These are phyloP conservation scores for Mycalesis mineus DNA, from an alignment of 2,888 invertebrate species.

Conservation along the genomic window DNA sequence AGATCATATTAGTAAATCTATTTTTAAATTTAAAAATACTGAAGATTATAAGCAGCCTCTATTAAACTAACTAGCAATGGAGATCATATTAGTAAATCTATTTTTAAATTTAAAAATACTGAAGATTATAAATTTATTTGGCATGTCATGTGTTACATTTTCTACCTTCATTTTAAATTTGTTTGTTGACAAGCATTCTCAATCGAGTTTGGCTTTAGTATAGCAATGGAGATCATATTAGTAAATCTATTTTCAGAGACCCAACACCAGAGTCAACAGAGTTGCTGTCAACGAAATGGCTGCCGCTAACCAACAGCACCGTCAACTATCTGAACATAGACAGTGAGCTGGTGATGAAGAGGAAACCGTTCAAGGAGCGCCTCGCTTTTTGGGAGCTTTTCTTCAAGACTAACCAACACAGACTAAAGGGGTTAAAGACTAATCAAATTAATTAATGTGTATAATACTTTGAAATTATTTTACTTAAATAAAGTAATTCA, in stretches of 20 bases:
- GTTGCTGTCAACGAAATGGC: conserved; percentile 45
- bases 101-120: too few species aligned
- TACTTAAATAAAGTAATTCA: too few species aligned
- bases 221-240: background rate
- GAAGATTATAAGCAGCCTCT: too few species aligned
- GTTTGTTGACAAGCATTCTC: too few species aligned
- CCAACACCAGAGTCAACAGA: conserved; percentile 45
- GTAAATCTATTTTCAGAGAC: conserved; percentile 29
- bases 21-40: too few species aligned
- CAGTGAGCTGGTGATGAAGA: conserved; percentile 32
- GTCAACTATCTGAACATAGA: conserved; percentile 41
- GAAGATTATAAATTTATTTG: too few species aligned
- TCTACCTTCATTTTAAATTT: too few species aligned
- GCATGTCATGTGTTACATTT: too few species aligned
- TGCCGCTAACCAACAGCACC: conserved; percentile 32
- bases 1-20: too few species aligned
- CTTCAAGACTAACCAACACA: conserved; percentile 33
- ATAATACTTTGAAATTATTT: background rate
- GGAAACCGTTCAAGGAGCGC: conserved; percentile 38
- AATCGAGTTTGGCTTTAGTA: too few species aligned
- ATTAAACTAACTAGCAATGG: too few species aligned
- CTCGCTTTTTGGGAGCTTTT: conserved; percentile 51
- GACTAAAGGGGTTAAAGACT: background rate
- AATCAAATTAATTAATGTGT: background rate
- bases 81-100: too few species aligned